Evolutionary conservation across 2,888 invertebrate species (phyloP).

Genomic region (Cosmorhoe ocellata): DNA sequence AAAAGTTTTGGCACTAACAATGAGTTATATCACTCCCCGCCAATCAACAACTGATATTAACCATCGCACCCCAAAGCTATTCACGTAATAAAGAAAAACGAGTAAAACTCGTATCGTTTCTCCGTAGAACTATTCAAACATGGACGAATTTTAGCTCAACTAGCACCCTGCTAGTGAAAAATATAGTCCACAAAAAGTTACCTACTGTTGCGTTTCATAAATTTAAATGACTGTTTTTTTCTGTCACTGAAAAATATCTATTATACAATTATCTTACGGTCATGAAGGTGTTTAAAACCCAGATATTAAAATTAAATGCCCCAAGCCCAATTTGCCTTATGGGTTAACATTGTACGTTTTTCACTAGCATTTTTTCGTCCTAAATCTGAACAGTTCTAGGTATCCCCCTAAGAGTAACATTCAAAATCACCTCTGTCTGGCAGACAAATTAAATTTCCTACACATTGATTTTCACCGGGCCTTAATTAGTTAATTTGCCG

Average conservation of each 20-base stretch:
- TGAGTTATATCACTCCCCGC: slow-evolving; percentile 20
- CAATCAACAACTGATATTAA: slow-evolving; percentile 41
- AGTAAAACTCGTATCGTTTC: slow-evolving; percentile 37
- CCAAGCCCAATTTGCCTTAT: too few species aligned
- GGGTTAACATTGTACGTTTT: too few species aligned
- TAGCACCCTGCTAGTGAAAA: neutral
- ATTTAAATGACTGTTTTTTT: too few species aligned
- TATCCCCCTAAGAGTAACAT: slow-evolving; percentile 49
- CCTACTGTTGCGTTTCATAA: too few species aligned
- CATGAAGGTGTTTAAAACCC: too few species aligned
- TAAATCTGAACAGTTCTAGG: neutral
- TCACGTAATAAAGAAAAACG: slow-evolving; percentile 54
- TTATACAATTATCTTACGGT: too few species aligned
- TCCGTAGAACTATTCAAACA: neutral
- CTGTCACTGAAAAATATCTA: too few species aligned
- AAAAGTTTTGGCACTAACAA: slow-evolving; percentile 9
- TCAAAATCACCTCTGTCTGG: slow-evolving; percentile 57
- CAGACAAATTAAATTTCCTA: slow-evolving; percentile 70
- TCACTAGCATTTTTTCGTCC: neutral
- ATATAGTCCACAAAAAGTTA: too few species aligned
- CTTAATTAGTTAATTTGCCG: slow-evolving; percentile 72
- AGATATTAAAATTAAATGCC: too few species aligned
- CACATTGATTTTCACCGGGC: slow-evolving; percentile 70
- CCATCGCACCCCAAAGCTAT: slow-evolving; percentile 43
- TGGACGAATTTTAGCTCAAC: neutral